A percentile compares a stretch with the other conserved stretches of the same genome.
Evolutionary conservation across 2,888 invertebrate genomes (phyloP).

Genomic region (Zygogramma bicolorata): DNA sequence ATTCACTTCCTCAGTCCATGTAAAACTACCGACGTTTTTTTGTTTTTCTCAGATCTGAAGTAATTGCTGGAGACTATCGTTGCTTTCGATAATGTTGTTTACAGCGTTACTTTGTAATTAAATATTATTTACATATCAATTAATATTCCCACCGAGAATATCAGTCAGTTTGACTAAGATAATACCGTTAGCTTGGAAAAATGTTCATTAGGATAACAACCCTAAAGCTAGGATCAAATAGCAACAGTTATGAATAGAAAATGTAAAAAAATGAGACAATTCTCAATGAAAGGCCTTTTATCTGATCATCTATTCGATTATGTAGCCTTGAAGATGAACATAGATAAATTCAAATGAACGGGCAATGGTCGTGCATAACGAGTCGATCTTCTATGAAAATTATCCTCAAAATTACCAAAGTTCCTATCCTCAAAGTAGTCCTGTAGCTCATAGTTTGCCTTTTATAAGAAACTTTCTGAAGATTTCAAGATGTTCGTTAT

Average conservation of each 20-base stretch:
- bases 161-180: constrained; percentile 39
- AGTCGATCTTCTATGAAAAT: too few relatives aligned
- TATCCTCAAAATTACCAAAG: too few relatives aligned
- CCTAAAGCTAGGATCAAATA: neutral
- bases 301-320: neutral
- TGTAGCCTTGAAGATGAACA: too few relatives aligned
- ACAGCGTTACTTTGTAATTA: constrained; percentile 39
- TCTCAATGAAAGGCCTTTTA: neutral
- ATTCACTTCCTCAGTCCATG: constrained; percentile 2
- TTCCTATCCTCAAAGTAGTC: too few relatives aligned
- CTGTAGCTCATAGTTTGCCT: too few relatives aligned
- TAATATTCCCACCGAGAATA: constrained; percentile 35
- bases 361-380: too few relatives aligned
- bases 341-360: too few relatives aligned
- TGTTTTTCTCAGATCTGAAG: constrained; percentile 7
- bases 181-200: constrained; percentile 28
- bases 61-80: constrained; percentile 14
- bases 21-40: constrained; percentile 17
- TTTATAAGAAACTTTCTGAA: too few relatives aligned
- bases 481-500: too few relatives aligned
- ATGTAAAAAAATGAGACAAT: neutral
- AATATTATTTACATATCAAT: constrained; percentile 41
- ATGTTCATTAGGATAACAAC: constrained; percentile 12
- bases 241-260: neutral
- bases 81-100: constrained; percentile 38